Evolutionary conservation across 1,140 invertebrate genomes (phyloP).

Genomic region (Brachionus rotundiformis): DNA sequence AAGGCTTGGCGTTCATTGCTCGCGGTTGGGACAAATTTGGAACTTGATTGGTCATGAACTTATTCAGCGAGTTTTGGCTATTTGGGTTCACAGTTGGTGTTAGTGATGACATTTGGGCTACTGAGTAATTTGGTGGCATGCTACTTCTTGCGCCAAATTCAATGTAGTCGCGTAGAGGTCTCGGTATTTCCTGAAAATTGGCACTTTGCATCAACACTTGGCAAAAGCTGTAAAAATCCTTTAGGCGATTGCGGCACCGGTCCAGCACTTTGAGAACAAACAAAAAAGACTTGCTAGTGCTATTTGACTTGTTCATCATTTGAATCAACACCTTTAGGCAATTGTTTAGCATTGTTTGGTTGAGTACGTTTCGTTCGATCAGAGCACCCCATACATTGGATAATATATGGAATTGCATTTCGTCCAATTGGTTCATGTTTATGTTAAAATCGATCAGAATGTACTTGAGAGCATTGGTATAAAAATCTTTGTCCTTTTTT

Average conservation of each 20-base stretch:
- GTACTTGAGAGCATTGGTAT: slow-evolving; percentile 1
- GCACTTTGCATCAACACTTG: slow-evolving; percentile 7
- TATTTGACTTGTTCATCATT: slow-evolving; percentile 27
- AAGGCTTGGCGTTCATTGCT: slow-evolving; percentile 67
- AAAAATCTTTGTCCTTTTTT: slow-evolving; percentile 76
- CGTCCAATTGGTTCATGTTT: slow-evolving; percentile 36
- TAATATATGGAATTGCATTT: slow-evolving; percentile 35
- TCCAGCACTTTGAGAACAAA: slow-evolving; percentile 40
- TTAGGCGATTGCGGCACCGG: background rate
- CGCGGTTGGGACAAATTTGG: slow-evolving; percentile 72
- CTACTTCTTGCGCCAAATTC: background rate
- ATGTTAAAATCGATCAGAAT: background rate
- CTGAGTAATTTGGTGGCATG: background rate
- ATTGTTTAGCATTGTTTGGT: background rate
- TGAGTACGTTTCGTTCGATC: slow-evolving; percentile 29
- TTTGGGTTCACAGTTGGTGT: background rate
- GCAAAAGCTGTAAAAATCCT: slow-evolving; percentile 21
- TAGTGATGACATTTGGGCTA: background rate
- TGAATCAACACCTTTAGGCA: slow-evolving; percentile 21
- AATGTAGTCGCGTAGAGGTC: slow-evolving; percentile 11
- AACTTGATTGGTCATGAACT: slow-evolving; percentile 79
- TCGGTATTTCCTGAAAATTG: slow-evolving; percentile 16
- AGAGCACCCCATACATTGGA: slow-evolving; percentile 40
- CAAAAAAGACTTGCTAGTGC: slow-evolving; percentile 4
- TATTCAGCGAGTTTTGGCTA: background rate